Base-by-base conservation (phyloP, 2,888 invertebrate species). In the Drosophila leonis region DNA sequence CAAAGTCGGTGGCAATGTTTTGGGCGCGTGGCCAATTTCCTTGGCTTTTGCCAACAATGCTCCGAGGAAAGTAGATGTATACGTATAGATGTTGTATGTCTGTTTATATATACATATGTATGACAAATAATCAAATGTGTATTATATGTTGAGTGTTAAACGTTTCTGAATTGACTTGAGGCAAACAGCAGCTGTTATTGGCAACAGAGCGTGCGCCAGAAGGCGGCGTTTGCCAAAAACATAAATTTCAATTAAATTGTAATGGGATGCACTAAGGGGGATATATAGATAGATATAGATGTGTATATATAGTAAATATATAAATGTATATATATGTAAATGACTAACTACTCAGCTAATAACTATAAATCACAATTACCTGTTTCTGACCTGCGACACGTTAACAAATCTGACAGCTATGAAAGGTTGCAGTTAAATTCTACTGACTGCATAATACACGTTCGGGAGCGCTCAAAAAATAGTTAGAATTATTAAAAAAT, bases 111-210 rank as follows among this genome's bases (percentile, higher is more conserved):
- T 4, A 7, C 7, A 12, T 42, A 1, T 42, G 8, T 46, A 44
- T 76, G 79, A 74, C 80, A 80, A 78, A 76, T 72, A 75, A 74
- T 76, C 82, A 81, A 87, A 77, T 80, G 89, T 49, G 48, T 49
- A 71, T 72, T 72, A 72, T 78, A 81, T 66, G 61, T 77, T 75
- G 77, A 80, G 88, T 89, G 85, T 87, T 90, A 89, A 91, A 88
- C 86, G 91, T 81, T 91, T 90, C 79, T 82, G 88, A 90, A 91
- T 90, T 91, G 87, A 90, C 89, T 83, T 74, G 75, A 79, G 70
- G 81, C 78, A 60, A 66, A 54, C 73, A 72, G 83, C 85, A 69
- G 82, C 69, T 63, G 48, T 57, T 44, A 67, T 52, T 51, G 74
- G 73, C 46, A 31, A 15, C 81, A 67, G 82, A 87, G 83, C 90